A percentile compares a stretch with the other conserved stretches of the same genome.
phyloP scores from a whole-genome alignment of 1,140 invertebrate species.

The Halotydeus destructor region DNA sequence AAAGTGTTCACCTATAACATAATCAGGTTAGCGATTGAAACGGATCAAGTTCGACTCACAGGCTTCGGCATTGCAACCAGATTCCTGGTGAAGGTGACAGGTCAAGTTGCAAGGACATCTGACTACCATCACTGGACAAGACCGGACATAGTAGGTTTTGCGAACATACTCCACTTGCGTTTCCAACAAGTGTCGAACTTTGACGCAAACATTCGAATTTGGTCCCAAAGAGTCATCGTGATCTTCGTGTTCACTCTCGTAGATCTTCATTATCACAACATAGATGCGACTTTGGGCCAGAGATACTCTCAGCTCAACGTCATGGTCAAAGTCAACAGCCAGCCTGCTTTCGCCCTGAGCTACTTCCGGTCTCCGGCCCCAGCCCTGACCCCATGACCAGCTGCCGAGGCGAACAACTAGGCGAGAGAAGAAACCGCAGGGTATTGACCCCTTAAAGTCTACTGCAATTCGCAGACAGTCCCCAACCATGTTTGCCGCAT shows the following conservation, averaged over 20 bases:
- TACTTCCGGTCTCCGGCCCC: conserved; percentile 13
- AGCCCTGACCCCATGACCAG: conserved; percentile 17
- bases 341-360: conserved; percentile 10
- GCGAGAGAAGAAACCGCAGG: conserved; percentile 16
- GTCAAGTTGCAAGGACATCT: conserved; percentile 24
- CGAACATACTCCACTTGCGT: conserved; percentile 23
- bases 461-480: conserved; percentile 10
- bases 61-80: conserved; percentile 20
- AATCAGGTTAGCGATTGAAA: too few species aligned
- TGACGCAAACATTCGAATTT: conserved; percentile 17
- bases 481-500: background rate
- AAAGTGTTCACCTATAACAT: too few species aligned
- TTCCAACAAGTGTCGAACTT: conserved; percentile 26
- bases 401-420: conserved; percentile 13
- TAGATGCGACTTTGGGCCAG: conserved; percentile 4
- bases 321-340: conserved; percentile 18
- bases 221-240: conserved; percentile 9
- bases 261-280: conserved; percentile 12
- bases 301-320: conserved; percentile 12
- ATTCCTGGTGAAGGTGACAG: conserved; percentile 22
- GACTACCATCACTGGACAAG: conserved; percentile 17
- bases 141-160: conserved; percentile 22
- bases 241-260: conserved; percentile 11
- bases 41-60: too few species aligned
- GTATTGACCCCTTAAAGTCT: conserved; percentile 10